phyloP scores from a whole-genome alignment of 2,113 vertebrate species.

The Euleptes europaea region DNA sequence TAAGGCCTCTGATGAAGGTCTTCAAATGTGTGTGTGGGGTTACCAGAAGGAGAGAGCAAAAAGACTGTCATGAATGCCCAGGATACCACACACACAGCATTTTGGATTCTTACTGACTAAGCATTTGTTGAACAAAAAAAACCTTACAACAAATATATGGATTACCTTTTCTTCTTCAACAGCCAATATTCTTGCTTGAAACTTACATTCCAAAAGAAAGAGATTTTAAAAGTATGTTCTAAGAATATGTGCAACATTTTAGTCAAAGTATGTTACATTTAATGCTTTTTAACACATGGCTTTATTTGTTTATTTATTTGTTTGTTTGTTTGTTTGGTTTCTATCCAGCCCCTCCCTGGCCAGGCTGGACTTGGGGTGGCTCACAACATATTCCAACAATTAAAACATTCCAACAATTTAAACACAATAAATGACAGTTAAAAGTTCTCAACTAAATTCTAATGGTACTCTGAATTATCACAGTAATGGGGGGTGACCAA shows the following conservation, averaged over 20 bases:
- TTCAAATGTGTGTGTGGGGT: background rate
- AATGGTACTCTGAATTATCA: no score
- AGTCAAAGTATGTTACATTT: background rate
- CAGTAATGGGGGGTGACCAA: no score
- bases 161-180: slow-evolving; percentile 93
- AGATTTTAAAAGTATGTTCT: background rate
- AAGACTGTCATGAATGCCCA: background rate
- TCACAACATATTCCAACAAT: no score
- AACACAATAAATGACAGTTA: no score
- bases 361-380: no score
- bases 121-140: background rate
- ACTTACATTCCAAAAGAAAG: slow-evolving; percentile 65
- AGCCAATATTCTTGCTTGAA: slow-evolving; percentile 84
- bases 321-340: no score
- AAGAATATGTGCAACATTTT: background rate
- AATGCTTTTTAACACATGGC: background rate
- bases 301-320: no score
- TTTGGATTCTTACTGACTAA: background rate
- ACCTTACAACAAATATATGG: background rate
- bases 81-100: background rate
- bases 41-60: background rate
- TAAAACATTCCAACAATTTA: no score
- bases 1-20: background rate
- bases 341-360: no score
- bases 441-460: no score